Evolutionary conservation across 2,797 vertebrate species (phyloP).

Genomic region (Trichosurus vulpecula): DNA sequence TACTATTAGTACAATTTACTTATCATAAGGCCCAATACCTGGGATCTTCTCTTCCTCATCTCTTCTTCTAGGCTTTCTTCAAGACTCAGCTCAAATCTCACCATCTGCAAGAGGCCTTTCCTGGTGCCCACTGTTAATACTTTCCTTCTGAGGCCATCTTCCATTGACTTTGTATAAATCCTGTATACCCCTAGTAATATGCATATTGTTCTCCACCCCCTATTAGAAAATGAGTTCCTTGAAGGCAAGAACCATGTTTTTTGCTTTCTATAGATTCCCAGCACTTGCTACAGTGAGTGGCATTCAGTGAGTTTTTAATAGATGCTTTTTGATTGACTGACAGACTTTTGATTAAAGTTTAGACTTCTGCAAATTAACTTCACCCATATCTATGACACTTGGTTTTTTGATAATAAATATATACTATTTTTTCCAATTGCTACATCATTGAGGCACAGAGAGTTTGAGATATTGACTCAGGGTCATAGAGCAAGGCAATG

Average conservation of each 20-base stretch:
- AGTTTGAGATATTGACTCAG: not conserved
- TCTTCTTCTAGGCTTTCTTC: not conserved
- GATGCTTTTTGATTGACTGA: not conserved
- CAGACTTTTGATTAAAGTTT: not conserved
- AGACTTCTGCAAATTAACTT: conserved; percentile 17
- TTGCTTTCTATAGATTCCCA: not conserved
- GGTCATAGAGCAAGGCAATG: not conserved
- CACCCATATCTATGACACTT: not conserved
- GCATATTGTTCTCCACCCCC: not conserved
- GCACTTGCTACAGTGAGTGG: not conserved
- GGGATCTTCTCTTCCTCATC: not conserved
- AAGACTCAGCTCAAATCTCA: not conserved
- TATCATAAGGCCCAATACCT: not conserved
- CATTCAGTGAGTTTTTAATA: not conserved
- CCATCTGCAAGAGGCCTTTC: not conserved
- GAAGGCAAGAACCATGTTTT: not conserved
- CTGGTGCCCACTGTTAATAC: not conserved
- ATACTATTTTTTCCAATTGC: not conserved
- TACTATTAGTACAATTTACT: not conserved
- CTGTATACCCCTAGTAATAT: not conserved
- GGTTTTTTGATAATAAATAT: not conserved
- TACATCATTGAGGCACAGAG: not conserved
- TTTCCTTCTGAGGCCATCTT: not conserved
- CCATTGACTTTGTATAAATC: not conserved
- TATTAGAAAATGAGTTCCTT: not conserved